phyloP scores from a whole-genome alignment of 2,888 invertebrate species.

The Brachyopa scutellaris region DNA sequence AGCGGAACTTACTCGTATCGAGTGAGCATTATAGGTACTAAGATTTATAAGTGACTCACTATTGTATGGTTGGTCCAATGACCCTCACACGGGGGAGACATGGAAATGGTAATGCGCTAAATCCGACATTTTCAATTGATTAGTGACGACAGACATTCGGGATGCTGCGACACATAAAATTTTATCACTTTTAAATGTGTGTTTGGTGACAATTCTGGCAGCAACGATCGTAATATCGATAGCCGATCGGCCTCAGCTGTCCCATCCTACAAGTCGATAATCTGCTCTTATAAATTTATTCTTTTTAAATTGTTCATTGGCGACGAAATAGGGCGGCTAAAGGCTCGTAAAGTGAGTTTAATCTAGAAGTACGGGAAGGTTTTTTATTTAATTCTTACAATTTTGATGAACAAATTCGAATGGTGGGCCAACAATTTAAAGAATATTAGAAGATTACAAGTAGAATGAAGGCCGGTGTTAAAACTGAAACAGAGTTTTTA shows the following conservation, averaged over 20 bases:
- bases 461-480: too few relatives aligned
- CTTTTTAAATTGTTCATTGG: conserved; percentile 26
- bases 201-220: conserved; percentile 40
- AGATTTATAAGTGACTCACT: conserved; percentile 41
- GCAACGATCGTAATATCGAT: conserved; percentile 17
- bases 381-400: conserved; percentile 35
- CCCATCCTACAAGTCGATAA: background rate
- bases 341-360: background rate
- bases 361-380: background rate
- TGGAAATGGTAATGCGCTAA: conserved; percentile 6
- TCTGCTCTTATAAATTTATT: conserved; percentile 29
- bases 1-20: background rate
- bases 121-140: conserved; percentile 42
- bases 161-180: conserved; percentile 48
- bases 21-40: conserved; percentile 17
- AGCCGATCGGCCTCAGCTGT: conserved; percentile 41
- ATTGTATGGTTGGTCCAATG: conserved; percentile 45
- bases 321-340: background rate
- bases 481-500: too few relatives aligned
- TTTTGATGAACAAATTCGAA: too few relatives aligned
- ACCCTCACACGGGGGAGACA: conserved; percentile 15
- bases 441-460: too few relatives aligned
- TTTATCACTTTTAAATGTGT: conserved; percentile 47
- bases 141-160: conserved; percentile 45
- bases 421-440: too few relatives aligned